Percentiles rank a stretch among this genome's conserved stretches.
Evolutionary conservation across 2,888 invertebrate genomes (phyloP).

Genomic region (Caenorhabditis angaria): DNA sequence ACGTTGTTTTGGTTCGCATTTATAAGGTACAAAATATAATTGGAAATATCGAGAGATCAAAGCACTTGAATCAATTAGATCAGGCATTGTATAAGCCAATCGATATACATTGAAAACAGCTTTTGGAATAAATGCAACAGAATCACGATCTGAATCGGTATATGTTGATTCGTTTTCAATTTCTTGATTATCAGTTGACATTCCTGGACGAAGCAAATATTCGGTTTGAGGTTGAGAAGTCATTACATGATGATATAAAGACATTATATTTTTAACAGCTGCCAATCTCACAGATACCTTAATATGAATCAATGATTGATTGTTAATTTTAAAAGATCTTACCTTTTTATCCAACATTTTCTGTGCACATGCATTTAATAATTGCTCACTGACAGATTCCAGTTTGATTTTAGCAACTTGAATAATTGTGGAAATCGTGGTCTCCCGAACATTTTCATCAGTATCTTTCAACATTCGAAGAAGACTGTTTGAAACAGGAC

Average conservation of each 20-base stretch:
- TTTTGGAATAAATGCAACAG: conserved; percentile 40
- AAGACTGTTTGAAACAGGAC: conserved; percentile 22
- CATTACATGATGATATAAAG: conserved; percentile 35
- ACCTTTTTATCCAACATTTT: conserved; percentile 46
- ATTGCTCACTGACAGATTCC: conserved; percentile 52
- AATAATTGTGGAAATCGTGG: conserved; percentile 24
- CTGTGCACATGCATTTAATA: conserved; percentile 40
- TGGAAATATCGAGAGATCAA: conserved; percentile 42
- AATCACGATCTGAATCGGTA: conserved; percentile 44
- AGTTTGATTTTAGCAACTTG: conserved; percentile 45
- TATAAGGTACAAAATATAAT: conserved; percentile 35
- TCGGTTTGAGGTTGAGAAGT: conserved; percentile 12
- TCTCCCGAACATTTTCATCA: conserved; percentile 34
- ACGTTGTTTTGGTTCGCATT: conserved; percentile 21
- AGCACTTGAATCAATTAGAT: conserved; percentile 20
- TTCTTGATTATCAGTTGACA: background rate
- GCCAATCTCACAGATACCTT: conserved; percentile 34
- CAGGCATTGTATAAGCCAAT: conserved; percentile 6
- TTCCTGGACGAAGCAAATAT: background rate
- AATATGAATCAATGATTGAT: background rate
- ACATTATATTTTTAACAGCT: conserved; percentile 32
- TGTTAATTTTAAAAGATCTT: background rate
- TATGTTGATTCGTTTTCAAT: conserved; percentile 14
- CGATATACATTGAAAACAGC: conserved; percentile 26
- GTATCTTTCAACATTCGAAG: conserved; percentile 17